Percentiles rank a stretch among this genome's conserved stretches.
Conservation (phyloP, 2,888 invertebrate species). For the Allophyes oxyacanthae region DNA sequence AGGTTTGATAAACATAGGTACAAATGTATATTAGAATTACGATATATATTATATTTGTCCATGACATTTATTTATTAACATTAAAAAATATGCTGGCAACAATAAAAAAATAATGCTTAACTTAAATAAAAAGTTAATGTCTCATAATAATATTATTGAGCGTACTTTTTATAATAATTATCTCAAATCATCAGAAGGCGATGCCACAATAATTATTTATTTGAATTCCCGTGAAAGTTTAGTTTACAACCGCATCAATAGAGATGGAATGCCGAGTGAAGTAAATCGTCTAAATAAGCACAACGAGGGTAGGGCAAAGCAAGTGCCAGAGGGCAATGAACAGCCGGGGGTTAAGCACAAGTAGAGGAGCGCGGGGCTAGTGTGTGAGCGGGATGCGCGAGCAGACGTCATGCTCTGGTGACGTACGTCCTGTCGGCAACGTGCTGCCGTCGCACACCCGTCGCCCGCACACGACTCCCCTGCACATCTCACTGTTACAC, state of each 20-base stretch:
- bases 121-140: no score
- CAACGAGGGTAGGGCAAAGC: conserved; percentile 68
- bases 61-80: not conserved
- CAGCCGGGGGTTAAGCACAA: conserved; percentile 67
- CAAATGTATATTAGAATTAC: no score
- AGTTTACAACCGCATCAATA: conserved; percentile 6
- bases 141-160: no score
- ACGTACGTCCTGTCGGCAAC: conserved; percentile 75
- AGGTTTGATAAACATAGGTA: no score
- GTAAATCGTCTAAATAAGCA: conserved; percentile 63
- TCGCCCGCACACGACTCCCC: conserved; percentile 28
- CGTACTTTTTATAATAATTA: not conserved
- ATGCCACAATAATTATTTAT: conserved; percentile 5
- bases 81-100: not conserved
- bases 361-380: conserved; percentile 59
- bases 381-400: conserved; percentile 65
- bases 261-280: conserved; percentile 39
- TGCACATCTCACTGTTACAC: conserved; percentile 57
- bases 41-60: no score
- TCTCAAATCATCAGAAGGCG: not conserved
- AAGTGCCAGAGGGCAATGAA: conserved; percentile 71
- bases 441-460: conserved; percentile 55
- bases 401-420: conserved; percentile 81
- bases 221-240: conserved; percentile 9
- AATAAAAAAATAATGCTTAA: not conserved